Evolutionary conservation across 2,797 vertebrate genomes (phyloP).

Genomic region (Ctenochaetus hawaiiensis): DNA sequence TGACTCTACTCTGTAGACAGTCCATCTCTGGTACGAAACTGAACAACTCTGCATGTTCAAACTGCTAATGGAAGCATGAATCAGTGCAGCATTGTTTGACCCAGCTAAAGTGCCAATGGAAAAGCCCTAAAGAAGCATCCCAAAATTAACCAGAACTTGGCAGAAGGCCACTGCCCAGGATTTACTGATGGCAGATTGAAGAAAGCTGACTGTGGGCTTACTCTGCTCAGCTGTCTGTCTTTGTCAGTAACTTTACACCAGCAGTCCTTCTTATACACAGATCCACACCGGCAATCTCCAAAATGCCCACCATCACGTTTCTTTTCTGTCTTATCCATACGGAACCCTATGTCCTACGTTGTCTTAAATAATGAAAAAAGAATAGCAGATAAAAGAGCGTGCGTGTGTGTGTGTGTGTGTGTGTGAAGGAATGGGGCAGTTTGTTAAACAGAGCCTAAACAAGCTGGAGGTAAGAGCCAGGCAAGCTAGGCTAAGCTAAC

Average conservation of each 20-base stretch:
- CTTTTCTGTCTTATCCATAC: not conserved
- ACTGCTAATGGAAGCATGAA: too few species aligned
- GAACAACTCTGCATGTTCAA: too few species aligned
- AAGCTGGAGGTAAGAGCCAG: slow-evolving; percentile 25
- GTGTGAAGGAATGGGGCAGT: slow-evolving; percentile 4
- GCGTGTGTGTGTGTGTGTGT: slow-evolving; percentile 4
- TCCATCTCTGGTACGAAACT: too few species aligned
- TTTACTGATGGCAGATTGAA: slow-evolving; percentile 20
- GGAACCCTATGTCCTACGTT: not conserved
- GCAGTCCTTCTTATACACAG: slow-evolving; percentile 3
- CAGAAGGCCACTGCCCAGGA: not conserved
- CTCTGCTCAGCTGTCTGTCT: slow-evolving; percentile 62
- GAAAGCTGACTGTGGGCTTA: slow-evolving; percentile 19
- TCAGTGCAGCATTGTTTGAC: too few species aligned
- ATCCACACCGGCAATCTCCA: not conserved
- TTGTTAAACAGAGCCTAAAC: slow-evolving; percentile 9
- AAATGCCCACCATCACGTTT: not conserved
- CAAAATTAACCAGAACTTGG: slow-evolving; percentile 4
- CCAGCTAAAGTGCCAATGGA: too few species aligned
- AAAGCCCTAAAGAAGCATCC: not conserved
- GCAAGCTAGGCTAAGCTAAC: slow-evolving; percentile 54
- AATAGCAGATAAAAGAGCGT: not conserved
- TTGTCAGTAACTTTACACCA: slow-evolving; percentile 59
- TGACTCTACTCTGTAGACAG: too few species aligned
- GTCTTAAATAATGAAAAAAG: not conserved